Evolutionary conservation across 2,797 vertebrate species (phyloP), one percentile per base, ranked within the genome.

Genomic region (Ispidina lecontei): DNA sequence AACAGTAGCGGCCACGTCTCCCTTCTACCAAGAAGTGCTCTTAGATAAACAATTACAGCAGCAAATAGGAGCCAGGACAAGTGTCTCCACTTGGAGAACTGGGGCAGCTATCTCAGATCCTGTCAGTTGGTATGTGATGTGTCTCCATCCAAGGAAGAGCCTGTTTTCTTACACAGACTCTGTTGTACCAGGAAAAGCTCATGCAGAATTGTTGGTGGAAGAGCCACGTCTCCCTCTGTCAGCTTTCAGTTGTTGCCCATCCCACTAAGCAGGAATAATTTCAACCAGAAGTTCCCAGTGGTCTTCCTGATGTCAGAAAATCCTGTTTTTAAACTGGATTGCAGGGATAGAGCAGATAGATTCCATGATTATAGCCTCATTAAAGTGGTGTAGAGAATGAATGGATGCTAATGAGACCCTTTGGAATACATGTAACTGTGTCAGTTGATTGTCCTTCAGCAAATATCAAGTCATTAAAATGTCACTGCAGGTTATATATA

Each of bases 401-500:
- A 68, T 26, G 72, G 47, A 44, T 64, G 83, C 71, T 68, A 86
- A 93, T 3, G 3, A 81, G 77, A 76, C 80, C 58, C 89, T 77
- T 55, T 76, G 85, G 74, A 90, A 88, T 81, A 39, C 49, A 13
- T 13, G 46, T 49, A 90, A 68, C 77, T 64, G 21, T 75, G 82
- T 78, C 87, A 85, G 67, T 56, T 82, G 64, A 44, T 49, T 51
- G 77, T 82, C 64, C 47, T 84, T 44, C 83, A 84, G 70, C 64
- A 90, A 93, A 84, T 78, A 87, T 7, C 63, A 67, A 63, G 35
- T 47, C 83, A 92, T 92, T 81, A 93, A 94, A 93, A 70, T 91
- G 60, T 47, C 68, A 63, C 1, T 58, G 60, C 64, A 60, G 41
- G 44, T 75, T 90, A 70, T 75, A 70, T 59, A 26, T 88, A 44